These are phyloP conservation scores for Nematopogon swammerdamellus DNA, from an alignment of 2,888 invertebrate genomes.

Conservation along the genomic window DNA sequence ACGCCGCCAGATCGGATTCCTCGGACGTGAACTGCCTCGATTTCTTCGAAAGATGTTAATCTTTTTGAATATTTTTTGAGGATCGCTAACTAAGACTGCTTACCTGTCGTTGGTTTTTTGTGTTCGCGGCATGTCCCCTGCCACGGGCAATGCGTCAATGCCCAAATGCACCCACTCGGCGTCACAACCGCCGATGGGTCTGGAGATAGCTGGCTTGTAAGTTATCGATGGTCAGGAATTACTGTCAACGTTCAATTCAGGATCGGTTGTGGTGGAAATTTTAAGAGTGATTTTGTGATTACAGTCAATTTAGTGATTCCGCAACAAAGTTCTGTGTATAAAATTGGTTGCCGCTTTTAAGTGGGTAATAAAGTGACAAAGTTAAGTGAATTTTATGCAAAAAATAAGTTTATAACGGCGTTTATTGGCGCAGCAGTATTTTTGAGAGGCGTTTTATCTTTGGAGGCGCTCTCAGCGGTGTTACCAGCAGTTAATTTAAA, in stretches of 20 bases:
- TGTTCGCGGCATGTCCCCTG: slow-evolving; percentile 20
- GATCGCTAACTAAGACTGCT: slow-evolving; percentile 44
- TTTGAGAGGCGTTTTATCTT: too few species aligned
- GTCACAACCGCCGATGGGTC: slow-evolving; percentile 24
- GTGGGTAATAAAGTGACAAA: too few species aligned
- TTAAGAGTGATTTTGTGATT: too few species aligned
- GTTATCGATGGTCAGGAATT: slow-evolving; percentile 45
- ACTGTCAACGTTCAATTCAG: slow-evolving; percentile 23
- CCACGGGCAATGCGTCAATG: slow-evolving; percentile 14
- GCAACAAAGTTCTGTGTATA: too few species aligned
- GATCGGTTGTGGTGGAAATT: too few species aligned
- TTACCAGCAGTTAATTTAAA: too few species aligned
- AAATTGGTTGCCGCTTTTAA: too few species aligned
- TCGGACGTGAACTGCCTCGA: slow-evolving; percentile 19
- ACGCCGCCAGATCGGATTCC: slow-evolving; percentile 28
- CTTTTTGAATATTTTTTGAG: slow-evolving; percentile 27
- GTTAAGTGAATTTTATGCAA: too few species aligned
- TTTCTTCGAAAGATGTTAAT: slow-evolving; percentile 48
- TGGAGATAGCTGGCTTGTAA: slow-evolving; percentile 23
- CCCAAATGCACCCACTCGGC: slow-evolving; percentile 22
- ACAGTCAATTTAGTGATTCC: too few species aligned
- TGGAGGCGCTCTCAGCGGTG: too few species aligned
- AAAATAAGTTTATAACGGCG: too few species aligned
- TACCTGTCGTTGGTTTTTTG: slow-evolving; percentile 42
- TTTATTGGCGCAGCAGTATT: too few species aligned